Conservation (phyloP, 2,888 invertebrate species). For the Ditylenchus weischeri region DNA sequence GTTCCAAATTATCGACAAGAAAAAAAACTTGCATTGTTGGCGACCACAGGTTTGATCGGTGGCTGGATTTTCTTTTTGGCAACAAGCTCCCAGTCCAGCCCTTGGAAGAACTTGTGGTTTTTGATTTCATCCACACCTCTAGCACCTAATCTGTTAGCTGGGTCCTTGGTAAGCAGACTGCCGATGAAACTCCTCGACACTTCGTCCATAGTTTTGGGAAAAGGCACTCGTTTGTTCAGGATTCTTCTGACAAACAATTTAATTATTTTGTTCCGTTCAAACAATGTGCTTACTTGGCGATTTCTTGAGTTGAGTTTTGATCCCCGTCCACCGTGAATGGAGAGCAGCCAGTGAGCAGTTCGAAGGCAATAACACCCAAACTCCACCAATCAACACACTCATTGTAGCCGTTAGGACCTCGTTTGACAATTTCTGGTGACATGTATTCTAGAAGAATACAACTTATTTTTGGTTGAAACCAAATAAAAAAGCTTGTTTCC, state of each 20-base stretch:
- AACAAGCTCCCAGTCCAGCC: constrained; percentile 78
- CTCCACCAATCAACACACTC: constrained; percentile 99
- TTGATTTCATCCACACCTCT: constrained; percentile 86
- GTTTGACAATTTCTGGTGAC: constrained; percentile 72
- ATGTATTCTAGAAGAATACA: constrained; percentile 74
- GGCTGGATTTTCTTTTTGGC: constrained; percentile 75
- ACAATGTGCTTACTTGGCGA: constrained; percentile 68
- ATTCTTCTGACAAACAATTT: constrained; percentile 68
- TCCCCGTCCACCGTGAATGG: constrained; percentile 95
- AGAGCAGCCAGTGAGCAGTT: constrained; percentile 89
- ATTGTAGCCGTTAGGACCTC: constrained; percentile 67
- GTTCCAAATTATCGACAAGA: neutral
- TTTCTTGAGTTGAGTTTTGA: constrained; percentile 87
- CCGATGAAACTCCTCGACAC: constrained; percentile 75
- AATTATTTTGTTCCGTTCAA: neutral
- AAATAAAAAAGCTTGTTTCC: too few species aligned
- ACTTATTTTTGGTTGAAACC: neutral
- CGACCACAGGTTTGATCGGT: constrained; percentile 83
- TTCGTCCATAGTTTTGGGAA: constrained; percentile 76
- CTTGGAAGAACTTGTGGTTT: constrained; percentile 63
- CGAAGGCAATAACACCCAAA: constrained; percentile 89
- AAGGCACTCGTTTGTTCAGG: constrained; percentile 80
- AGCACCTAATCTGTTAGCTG: constrained; percentile 79
- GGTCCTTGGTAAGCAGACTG: constrained; percentile 83
- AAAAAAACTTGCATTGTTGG: constrained; percentile 60